Base-by-base conservation (phyloP, 2,888 invertebrate species). In the Ophonus ardosiacus region DNA sequence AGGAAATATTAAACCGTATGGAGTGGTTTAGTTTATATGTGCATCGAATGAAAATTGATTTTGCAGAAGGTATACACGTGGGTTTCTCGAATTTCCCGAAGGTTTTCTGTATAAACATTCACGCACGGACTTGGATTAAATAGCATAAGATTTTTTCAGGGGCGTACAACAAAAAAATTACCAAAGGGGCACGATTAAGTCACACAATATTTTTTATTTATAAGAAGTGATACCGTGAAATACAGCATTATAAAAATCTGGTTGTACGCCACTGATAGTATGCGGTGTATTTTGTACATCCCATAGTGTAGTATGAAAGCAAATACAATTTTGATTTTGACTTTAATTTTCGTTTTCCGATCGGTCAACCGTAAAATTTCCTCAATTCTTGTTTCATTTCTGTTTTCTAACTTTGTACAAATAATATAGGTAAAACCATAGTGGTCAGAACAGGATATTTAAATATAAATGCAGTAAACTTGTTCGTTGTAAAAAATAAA, bases 271-370 rank as follows among this genome's bases (percentile, higher is more conserved):
- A 57, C 18, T 59, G 59, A n/a, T 56, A 57, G 57, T 57, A n/a
- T n/a, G n/a, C 3, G 7, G 43, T 43, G 43, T 51, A 51, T 51
- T 51, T 51, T 51, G n/a, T n/a, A 56, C 6, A 17, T 7, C 10
- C 17, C 3, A 15, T 15, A 59, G 15, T 59, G 15, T 68, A 38
- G 38, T 68, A 38, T n/a, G 31, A 68, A n/a, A 38, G 68, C 31
- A 68, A 68, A 68, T 13, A 68, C 68, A 68, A 68, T 68, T 68
- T 31, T 24, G 68, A 31, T 68, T 68, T 31, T 24, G 68, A 31
- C 38, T 68, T 15, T 68, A 38, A 68, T 68, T 68, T 68, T 68
- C 68, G 38, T 68, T 68, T 68, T 31, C 68, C 68, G 68, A 38
- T 68, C 8, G 38, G 68, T 0, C 15, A 15, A 68, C 68, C 68